Evolutionary conservation across 2,113 vertebrate genomes (phyloP), one percentile per base, ranked within the genome.

Genomic region (Nestor notabilis): DNA sequence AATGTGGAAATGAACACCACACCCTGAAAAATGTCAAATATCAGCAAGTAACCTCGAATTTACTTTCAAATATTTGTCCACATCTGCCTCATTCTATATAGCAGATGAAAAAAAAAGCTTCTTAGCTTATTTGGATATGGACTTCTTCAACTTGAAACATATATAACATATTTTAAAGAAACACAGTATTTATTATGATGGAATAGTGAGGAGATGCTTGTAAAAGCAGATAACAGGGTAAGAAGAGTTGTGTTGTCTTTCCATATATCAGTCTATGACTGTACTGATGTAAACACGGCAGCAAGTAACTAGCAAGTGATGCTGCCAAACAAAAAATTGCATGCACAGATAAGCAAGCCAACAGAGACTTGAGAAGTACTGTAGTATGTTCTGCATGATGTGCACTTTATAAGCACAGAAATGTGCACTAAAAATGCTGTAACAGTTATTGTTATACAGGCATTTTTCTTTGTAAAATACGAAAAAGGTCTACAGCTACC

Each of bases 391-490:
- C 71, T 78, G 64, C 56, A 27, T 33, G 31, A 2, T 41, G 16
- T 6, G 12, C 33, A 24, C 6, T 68, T 58, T 91, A 60, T 24
- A 65, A 87, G 84, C 69, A 83, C n/a, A 18, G 28, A 95, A 72
- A 15, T 0, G 4, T 24, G 39, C 2, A 33, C 35, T 87, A 87
- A 74, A 90, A 90, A 87, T 37, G 41, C 37, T 56, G 0, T 35
- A 89, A 87, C 35, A 53, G 11, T 80, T 65, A 83, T 29, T 53
- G 61, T 35, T 76, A 82, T 21, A 76, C 46, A 91, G 80, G 91
- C 81, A 93, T 50, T 82, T 83, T 94, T 88, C 83, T 83, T 75
- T 87, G 91, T 83, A 84, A 96, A 96, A 93, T 75, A 91, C 31
- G 41, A 46, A 85, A 95, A 92, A 69, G 46, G 69, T 87, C 87